These are phyloP conservation scores for Orthonyx spaldingii DNA, from an alignment of 2,113 vertebrate species.

Conservation along the genomic window DNA sequence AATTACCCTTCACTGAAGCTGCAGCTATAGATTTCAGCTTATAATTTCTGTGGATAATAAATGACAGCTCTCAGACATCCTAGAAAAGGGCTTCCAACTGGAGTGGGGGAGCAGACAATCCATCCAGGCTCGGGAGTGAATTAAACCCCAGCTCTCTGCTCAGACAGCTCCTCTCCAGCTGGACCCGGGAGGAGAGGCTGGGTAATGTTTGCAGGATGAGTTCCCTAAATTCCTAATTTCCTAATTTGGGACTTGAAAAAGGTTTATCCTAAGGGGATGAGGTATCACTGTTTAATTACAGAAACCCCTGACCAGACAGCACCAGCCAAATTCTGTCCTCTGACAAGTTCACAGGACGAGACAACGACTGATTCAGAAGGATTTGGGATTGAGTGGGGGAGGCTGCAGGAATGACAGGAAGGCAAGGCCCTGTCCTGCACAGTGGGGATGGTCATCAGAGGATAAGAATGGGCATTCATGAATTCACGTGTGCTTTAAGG, in stretches of 20 bases:
- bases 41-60: neutral
- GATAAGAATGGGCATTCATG: neutral
- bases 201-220: rapidly evolving
- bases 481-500: neutral
- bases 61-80: conserved; percentile 11
- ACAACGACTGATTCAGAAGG: rapidly evolving
- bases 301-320: neutral
- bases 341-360: neutral
- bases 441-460: too few species aligned
- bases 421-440: neutral
- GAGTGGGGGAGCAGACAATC: neutral
- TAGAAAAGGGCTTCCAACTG: neutral
- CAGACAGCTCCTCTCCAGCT: neutral
- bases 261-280: neutral
- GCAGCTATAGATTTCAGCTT: conserved; percentile 28
- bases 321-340: neutral
- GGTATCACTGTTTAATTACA: neutral
- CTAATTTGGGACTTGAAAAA: neutral
- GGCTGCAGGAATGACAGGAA: neutral
- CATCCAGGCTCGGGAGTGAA: neutral
- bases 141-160: neutral
- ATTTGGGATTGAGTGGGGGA: neutral
- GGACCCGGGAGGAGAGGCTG: neutral
- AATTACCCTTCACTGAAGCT: conserved; percentile 2
- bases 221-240: neutral